Evolutionary conservation across 2,797 vertebrate genomes (phyloP).

Genomic region (Delichon dasypus): DNA sequence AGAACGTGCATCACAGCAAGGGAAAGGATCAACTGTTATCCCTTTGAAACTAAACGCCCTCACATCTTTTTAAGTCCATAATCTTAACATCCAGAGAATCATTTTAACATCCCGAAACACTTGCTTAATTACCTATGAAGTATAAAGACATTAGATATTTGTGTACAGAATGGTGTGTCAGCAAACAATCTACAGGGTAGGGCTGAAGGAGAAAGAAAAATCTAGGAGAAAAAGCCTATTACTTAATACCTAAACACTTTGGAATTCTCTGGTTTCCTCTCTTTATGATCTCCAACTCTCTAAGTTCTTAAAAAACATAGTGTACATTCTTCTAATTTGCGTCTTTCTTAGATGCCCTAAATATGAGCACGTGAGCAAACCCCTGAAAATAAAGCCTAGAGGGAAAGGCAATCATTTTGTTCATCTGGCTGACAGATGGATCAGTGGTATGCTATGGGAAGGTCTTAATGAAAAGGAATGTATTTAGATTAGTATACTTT

Average conservation of each 20-base stretch:
- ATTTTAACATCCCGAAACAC: background rate
- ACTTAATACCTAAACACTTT: background rate
- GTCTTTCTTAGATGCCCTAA: background rate
- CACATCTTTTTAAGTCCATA: background rate
- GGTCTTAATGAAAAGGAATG: background rate
- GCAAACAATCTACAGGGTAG: background rate
- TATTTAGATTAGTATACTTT: background rate
- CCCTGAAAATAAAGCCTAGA: background rate
- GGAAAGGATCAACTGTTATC: background rate
- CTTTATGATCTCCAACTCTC: background rate
- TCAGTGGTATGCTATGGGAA: background rate
- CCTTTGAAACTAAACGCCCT: background rate
- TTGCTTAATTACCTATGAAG: background rate
- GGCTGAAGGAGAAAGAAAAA: background rate
- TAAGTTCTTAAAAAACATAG: background rate
- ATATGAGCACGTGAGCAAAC: background rate
- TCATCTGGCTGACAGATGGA: background rate
- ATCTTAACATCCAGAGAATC: background rate
- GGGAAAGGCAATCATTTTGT: background rate
- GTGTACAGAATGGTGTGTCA: background rate
- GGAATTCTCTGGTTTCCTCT: background rate
- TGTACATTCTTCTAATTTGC: background rate
- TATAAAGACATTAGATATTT: background rate
- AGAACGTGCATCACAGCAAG: background rate
- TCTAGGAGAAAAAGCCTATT: background rate